phyloP scores from a whole-genome alignment of 2,797 vertebrate species.

The Centroberyx gerrardi region DNA sequence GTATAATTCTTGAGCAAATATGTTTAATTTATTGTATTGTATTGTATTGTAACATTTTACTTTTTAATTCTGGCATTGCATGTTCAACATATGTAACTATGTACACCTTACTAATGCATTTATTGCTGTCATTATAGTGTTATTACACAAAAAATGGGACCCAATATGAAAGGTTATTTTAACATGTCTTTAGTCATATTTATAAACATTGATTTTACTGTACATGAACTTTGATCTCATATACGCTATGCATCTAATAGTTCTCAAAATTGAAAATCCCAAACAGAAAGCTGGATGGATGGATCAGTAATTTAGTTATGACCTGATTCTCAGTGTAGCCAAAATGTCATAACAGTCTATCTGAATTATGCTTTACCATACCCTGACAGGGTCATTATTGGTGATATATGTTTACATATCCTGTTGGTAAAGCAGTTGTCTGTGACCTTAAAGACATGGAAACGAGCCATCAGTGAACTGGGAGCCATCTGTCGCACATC shows the following conservation, averaged over 20 bases:
- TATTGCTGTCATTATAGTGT: not conserved
- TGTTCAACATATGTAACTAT: not conserved
- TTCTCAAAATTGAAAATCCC: conserved; percentile 12
- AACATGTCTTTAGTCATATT: too few relatives aligned
- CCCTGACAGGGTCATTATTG: conserved; percentile 33
- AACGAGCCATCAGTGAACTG: conserved; percentile 65
- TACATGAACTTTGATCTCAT: too few relatives aligned
- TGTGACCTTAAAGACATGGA: conserved; percentile 77
- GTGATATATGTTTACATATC: conserved; percentile 63
- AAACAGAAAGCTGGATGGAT: conserved; percentile 43
- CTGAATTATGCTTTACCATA: conserved; percentile 47
- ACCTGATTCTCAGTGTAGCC: conserved; percentile 34
- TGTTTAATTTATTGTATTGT: conserved; percentile 8
- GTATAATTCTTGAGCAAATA: not conserved
- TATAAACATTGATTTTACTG: too few relatives aligned
- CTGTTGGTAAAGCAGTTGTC: conserved; percentile 56
- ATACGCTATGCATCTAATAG: not conserved
- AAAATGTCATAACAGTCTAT: conserved; percentile 50
- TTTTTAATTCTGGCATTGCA: conserved; percentile 20
- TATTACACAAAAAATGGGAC: not conserved
- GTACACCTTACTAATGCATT: not conserved
- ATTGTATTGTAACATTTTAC: conserved; percentile 3
- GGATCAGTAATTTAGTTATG: conserved; percentile 49
- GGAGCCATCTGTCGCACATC: conserved; percentile 81
- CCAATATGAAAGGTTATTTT: not conserved